Evolutionary conservation across 2,797 vertebrate genomes (phyloP), one percentile per base, ranked within the genome.

Genomic region (Myotis daubentonii): DNA sequence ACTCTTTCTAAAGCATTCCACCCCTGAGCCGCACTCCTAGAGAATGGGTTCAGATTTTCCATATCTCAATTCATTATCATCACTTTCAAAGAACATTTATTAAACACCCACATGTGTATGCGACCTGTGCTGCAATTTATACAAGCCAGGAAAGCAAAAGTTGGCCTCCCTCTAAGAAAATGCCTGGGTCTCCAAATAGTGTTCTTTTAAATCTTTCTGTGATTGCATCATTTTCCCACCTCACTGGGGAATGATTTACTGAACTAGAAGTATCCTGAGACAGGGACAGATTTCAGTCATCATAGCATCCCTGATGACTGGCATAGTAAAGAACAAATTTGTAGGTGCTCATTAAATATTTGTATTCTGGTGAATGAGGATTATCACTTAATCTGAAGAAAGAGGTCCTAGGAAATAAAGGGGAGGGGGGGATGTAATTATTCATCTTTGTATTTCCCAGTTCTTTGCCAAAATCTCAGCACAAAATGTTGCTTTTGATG

Each of bases 41-140:
- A 95, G 83, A 94, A 76, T 47, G 30, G 51, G 84, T 84, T 87
- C 89, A 74, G 89, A 70, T 93, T 95, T 94, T 85, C 89, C 80
- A 20, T 85, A 94, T 96, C 93, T 91, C 84, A 57, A 28, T 87
- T 94, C 84, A 94, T 92, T 91, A 94, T 86, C 65, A n/a, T 89
- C 89, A 85, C 71, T 80, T 87, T 95, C 53, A 44, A 70, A 93
- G 68, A 87, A 41, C 11, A 83, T 83, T 74, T 87, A 87, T 62
- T 89, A 89, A 95, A 74, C 22, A 74, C 49, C 10, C 17, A 47
- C 36, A 57, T 8, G 23, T 44, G 49, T 47, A 19, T 17, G 25
- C 41, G 33, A 91, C 72, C 62, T 70, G 38, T 47, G 71, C 60
- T 89, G 65, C 41, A 81, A 84, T 93, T 94, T 70, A 84, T 41